Evolutionary conservation across 2,888 invertebrate genomes (phyloP).

Genomic region (Litoditis marina): DNA sequence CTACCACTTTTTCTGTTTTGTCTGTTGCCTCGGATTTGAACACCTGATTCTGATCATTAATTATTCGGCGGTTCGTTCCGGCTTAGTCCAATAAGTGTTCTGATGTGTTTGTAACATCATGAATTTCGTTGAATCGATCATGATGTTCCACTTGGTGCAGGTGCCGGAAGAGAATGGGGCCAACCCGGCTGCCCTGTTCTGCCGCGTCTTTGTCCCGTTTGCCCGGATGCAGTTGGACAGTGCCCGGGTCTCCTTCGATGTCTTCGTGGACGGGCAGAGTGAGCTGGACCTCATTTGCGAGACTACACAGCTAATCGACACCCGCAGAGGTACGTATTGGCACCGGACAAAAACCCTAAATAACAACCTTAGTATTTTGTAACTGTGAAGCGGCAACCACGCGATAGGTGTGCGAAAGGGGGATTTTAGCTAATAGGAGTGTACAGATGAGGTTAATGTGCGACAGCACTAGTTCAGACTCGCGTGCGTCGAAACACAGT

Average conservation of each 20-base stretch:
- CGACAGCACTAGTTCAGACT: neutral
- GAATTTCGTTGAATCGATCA: no score
- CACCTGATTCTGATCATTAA: no score
- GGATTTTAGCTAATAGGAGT: neutral
- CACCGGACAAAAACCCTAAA: conserved; percentile 7
- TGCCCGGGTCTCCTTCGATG: conserved; percentile 64
- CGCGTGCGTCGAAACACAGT: neutral
- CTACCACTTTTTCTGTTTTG: no score
- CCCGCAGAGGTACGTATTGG: conserved; percentile 46
- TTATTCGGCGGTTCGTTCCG: no score
- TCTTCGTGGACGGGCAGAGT: conserved; percentile 64
- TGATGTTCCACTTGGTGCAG: neutral
- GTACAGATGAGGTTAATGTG: conserved; percentile 4
- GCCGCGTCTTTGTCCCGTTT: conserved; percentile 39
- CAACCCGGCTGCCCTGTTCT: neutral
- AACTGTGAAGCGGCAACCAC: conserved; percentile 1
- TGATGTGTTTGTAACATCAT: no score
- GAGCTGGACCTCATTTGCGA: conserved; percentile 65
- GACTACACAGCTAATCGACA: conserved; percentile 64
- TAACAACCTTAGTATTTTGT: conserved; percentile 25
- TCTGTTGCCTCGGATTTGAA: no score
- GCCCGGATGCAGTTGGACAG: conserved; percentile 63
- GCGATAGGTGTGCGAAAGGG: neutral
- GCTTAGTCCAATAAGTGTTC: no score
- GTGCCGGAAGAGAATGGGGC: conserved; percentile 2